Conservation (phyloP, 2,113 vertebrate genomes). For the Opisthocomus hoazin region DNA sequence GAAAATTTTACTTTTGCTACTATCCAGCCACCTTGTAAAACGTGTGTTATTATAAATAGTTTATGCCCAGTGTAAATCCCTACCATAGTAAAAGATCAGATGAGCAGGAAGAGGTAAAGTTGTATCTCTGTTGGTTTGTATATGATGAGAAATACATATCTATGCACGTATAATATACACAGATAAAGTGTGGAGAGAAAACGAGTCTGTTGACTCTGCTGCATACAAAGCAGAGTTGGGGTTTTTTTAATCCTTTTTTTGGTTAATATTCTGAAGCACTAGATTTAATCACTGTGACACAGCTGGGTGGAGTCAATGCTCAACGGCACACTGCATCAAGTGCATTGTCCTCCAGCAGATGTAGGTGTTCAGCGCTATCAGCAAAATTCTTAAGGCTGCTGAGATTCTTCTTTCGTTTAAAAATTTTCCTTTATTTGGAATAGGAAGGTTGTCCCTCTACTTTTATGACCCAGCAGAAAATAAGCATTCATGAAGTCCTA, state of each 20-base stretch:
- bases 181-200: neutral
- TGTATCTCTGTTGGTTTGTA: neutral
- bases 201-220: neutral
- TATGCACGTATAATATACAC: neutral
- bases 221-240: neutral
- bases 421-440: neutral
- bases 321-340: neutral
- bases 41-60: neutral
- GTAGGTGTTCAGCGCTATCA: neutral
- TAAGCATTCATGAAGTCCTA: neutral
- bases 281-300: neutral
- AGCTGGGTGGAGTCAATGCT: neutral
- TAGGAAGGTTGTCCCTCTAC: neutral
- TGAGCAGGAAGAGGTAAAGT: neutral
- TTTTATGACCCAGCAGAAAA: neutral
- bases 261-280: neutral
- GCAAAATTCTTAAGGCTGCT: neutral
- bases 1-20: neutral
- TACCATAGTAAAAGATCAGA: neutral
- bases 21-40: neutral
- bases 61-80: neutral
- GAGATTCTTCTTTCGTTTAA: neutral
- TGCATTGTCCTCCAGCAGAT: neutral
- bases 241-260: neutral
- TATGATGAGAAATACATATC: neutral